Percentiles rank a stretch among this genome's conserved stretches.
Evolutionary conservation across 2,888 invertebrate genomes (phyloP).

Genomic region (Nomada ferruginata): DNA sequence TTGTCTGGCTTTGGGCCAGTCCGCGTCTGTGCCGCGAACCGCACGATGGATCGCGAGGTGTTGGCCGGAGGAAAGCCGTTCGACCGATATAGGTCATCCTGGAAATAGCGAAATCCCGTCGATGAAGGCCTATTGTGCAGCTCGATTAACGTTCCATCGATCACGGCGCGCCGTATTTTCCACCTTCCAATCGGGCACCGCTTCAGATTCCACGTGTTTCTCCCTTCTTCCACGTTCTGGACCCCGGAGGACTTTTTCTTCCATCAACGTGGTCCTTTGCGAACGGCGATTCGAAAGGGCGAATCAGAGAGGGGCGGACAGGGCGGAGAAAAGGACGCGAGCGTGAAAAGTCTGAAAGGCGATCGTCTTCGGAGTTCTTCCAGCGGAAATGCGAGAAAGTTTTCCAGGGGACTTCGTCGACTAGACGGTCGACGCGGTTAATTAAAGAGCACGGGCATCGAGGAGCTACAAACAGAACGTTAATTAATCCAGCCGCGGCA

Average conservation of each 20-base stretch:
- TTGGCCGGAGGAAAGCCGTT: conserved; percentile 66
- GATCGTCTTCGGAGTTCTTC: background rate
- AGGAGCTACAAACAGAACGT: background rate
- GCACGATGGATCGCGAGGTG: conserved; percentile 63
- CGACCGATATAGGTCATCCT: conserved; percentile 71
- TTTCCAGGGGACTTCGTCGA: background rate
- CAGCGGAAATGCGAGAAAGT: background rate
- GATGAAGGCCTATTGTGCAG: conserved; percentile 63
- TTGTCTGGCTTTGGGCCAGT: conserved; percentile 60
- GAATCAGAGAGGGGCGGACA: too few species aligned
- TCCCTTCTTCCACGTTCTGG: background rate
- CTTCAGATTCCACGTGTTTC: background rate
- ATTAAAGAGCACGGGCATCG: conserved; percentile 14
- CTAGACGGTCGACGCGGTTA: conserved; percentile 9
- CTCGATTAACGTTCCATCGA: conserved; percentile 54
- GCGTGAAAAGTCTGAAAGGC: background rate
- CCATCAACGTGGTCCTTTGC: background rate
- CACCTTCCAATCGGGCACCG: background rate
- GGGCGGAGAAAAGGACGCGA: background rate
- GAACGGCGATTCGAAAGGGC: background rate
- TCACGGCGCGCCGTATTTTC: conserved; percentile 27
- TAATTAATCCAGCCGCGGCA: conserved; percentile 24
- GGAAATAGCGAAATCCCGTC: conserved; percentile 68
- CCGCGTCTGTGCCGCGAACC: conserved; percentile 26
- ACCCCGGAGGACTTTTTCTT: background rate